Conservation (phyloP, 64 coral and sea anemone species). For the Orbicella faveolata region DNA sequence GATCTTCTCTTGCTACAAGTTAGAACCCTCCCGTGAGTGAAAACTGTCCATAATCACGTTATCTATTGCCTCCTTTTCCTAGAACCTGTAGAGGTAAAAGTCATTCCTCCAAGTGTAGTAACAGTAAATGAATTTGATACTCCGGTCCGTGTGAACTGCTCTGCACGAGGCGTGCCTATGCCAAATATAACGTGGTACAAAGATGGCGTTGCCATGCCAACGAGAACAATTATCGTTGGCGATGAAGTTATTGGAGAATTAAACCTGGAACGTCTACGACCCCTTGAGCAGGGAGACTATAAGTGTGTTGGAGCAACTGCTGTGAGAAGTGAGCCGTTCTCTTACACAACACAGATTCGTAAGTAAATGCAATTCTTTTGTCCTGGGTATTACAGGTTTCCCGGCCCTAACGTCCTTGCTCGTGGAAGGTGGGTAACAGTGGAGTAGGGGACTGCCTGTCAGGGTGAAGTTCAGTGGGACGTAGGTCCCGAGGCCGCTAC, state of each 20-base stretch:
- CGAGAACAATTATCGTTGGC: conserved; percentile 21
- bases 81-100: conserved; percentile 42
- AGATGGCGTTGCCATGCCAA: conserved; percentile 66
- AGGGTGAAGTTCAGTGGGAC: too few species aligned
- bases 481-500: too few species aligned
- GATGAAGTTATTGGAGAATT: conserved; percentile 19
- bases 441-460: too few species aligned
- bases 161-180: conserved; percentile 62
- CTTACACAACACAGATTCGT: conserved; percentile 51
- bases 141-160: conserved; percentile 65
- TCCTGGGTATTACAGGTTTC: too few species aligned
- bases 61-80: not conserved
- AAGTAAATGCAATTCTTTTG: not conserved
- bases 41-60: too few species aligned
- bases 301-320: conserved; percentile 21
- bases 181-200: conserved; percentile 92
- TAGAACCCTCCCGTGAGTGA: too few species aligned
- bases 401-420: too few species aligned
- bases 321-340: conserved; percentile 17
- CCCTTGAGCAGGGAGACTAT: conserved; percentile 50
- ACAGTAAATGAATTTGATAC: conserved; percentile 33
- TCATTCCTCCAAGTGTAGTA: conserved; percentile 3
- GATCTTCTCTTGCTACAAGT: too few species aligned
- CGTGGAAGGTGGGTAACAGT: too few species aligned
- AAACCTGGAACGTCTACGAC: conserved; percentile 16